Base-by-base conservation (phyloP, 2,113 vertebrate genomes). In the Dicrurus megarhynchus region DNA sequence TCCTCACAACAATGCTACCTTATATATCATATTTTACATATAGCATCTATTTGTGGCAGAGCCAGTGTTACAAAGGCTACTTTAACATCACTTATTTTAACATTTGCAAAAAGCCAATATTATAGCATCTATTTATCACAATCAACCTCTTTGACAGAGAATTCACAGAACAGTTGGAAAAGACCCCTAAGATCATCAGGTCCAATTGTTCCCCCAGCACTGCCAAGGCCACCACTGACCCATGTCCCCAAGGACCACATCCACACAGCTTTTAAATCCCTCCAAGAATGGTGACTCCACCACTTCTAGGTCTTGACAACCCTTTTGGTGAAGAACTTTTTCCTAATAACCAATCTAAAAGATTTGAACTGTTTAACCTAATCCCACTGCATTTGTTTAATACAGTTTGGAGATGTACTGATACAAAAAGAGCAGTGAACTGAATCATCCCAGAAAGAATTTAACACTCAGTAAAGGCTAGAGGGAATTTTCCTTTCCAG, bases 101-200 rank as follows among this genome's bases (percentile, higher is more conserved):
- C n/a, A n/a, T n/a, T n/a, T n/a, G n/a, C n/a, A n/a, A n/a, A n/a
- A n/a, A n/a, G n/a, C n/a, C n/a, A n/a, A n/a, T n/a, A n/a, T n/a
- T n/a, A n/a, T n/a, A n/a, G n/a, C n/a, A n/a, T n/a, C n/a, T n/a
- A n/a, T n/a, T n/a, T n/a, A n/a, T n/a, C n/a, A n/a, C n/a, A n/a
- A n/a, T n/a, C 35, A 57, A 2, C 35, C 26, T 42, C 37, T 50
- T 42, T 57, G 52, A 10, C 52, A 57, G 61, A 50, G 61, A 59
- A 44, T 15, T 17, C 26, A 32, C 0, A 39, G 67, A 46, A 27
- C 22, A 30, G 37, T 6, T 65, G 67, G 52, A 59, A 71, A 70
- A 53, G 28, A 26, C 2, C 20, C 9, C 32, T 22, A 9, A 35
- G 39, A 11, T 35, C 19, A n/a, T 3, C 0, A 1, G 16, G 47